Evolutionary conservation across 2,113 vertebrate genomes (phyloP), one percentile per base, ranked within the genome.

Genomic region (Sitta europaea): DNA sequence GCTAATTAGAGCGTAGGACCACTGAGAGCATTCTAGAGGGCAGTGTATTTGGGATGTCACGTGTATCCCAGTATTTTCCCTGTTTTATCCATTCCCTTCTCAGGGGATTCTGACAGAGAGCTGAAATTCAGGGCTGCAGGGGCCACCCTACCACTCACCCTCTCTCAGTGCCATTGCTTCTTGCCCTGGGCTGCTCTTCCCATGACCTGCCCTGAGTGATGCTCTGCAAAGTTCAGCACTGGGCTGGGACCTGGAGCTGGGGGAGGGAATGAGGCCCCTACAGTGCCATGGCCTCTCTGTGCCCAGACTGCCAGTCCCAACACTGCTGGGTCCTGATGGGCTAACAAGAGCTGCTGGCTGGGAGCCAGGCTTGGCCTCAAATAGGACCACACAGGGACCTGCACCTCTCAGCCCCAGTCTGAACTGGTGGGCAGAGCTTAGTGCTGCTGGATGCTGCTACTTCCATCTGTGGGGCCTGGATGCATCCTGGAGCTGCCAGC

Each of bases 401-500:
- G 54, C 33, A 33, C 35, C 43, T 77, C 40, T 67, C 38, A 53
- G 38, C 16, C 28, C 35, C 48, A 45, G 28, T 25, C 33, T 63
- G 74, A 62, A 5, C 48, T 48, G 50, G 18, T 55, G 17, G 38
- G 58, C 53, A 47, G 58, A 65, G 29, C 33, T 15, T 54, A 0
- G 6, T 2, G 5, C 31, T 85, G 29, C 42, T 2, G 3, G n/a
- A 31, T 0, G 5, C 17, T 71, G 51, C 57, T 21, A 0, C 14
- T 31, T 15, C 20, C 11, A 68, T 29, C 82, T 1, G 0, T 2
- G 31, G 72, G 43, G 23, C 35, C 66, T 54, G 61, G 25, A 33
- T 50, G 47, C 8, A 3, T 47, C 50, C 45, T 9, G 50, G 19
- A 45, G 40, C 61, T 83, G 59, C 75, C 42, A 55, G 35, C 25